phyloP scores from a whole-genome alignment of 2,888 invertebrate species.

The Unio delphinus region DNA sequence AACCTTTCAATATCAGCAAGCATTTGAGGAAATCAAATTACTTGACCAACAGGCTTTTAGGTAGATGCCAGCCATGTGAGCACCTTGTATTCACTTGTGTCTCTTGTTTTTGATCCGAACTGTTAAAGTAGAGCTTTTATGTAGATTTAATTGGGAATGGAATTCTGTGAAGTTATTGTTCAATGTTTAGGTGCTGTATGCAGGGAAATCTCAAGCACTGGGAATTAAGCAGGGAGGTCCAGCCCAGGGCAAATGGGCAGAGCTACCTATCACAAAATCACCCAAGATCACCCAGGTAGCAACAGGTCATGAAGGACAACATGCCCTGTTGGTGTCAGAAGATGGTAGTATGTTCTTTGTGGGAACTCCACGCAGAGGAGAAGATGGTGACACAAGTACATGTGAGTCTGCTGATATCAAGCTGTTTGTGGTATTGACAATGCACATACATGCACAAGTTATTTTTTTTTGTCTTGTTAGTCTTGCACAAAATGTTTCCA shows the following conservation, averaged over 20 bases:
- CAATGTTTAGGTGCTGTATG: conserved; percentile 81
- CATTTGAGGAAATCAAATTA: too few species aligned
- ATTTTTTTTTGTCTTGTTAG: background rate
- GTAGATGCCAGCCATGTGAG: too few species aligned
- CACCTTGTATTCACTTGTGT: too few species aligned
- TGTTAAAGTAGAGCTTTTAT: too few species aligned
- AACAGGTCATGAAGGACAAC: conserved; percentile 93
- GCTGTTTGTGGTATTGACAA: background rate
- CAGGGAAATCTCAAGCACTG: conserved; percentile 87
- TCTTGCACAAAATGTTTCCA: background rate
- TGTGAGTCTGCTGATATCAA: conserved; percentile 34
- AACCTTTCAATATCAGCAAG: too few species aligned
- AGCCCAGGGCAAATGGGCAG: conserved; percentile 71
- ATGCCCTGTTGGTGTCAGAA: conserved; percentile 91
- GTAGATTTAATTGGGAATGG: too few species aligned
- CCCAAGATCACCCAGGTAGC: conserved; percentile 85
- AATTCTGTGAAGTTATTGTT: background rate
- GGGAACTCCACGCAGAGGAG: conserved; percentile 91
- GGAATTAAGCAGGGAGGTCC: conserved; percentile 81
- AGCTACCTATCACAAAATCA: conserved; percentile 79
- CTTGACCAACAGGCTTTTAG: too few species aligned
- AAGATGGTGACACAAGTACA: conserved; percentile 88
- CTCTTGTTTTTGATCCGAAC: too few species aligned
- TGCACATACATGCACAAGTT: background rate
- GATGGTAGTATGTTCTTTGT: conserved; percentile 91